Evolutionary conservation across 2,888 invertebrate genomes (phyloP).

Genomic region (Synanthedon formicaeformis): DNA sequence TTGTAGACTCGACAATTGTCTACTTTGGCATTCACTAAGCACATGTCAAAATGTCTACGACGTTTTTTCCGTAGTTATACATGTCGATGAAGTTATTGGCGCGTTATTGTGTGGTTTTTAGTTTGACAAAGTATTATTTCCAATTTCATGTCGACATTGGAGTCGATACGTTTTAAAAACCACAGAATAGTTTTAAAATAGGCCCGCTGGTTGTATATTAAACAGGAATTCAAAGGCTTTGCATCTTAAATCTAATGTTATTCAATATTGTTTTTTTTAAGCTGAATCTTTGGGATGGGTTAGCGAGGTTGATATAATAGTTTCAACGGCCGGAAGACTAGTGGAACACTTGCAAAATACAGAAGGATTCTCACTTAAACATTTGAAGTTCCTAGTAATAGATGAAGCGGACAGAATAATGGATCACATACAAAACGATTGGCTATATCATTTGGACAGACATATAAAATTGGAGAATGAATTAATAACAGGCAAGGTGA

Average conservation of each 20-base stretch:
- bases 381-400: constrained; percentile 85
- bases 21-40: too few relatives aligned
- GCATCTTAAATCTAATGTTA: neutral
- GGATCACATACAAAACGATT: constrained; percentile 91
- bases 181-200: too few relatives aligned
- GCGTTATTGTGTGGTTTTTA: too few relatives aligned
- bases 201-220: neutral
- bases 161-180: too few relatives aligned
- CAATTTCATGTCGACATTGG: too few relatives aligned
- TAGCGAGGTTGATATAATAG: constrained; percentile 83
- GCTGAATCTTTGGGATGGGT: constrained; percentile 70
- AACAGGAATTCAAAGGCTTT: neutral
- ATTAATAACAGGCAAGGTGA: constrained; percentile 55
- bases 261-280: constrained; percentile 29
- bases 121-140: too few relatives aligned
- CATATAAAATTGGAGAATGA: constrained; percentile 72
- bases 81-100: too few relatives aligned
- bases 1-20: too few relatives aligned
- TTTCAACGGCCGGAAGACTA: constrained; percentile 93
- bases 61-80: too few relatives aligned
- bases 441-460: constrained; percentile 84
- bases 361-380: constrained; percentile 78
- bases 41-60: too few relatives aligned
- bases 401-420: constrained; percentile 98
- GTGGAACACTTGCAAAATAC: constrained; percentile 92